Conservation (phyloP, 2,113 vertebrate species). For the Perca flavescens region DNA sequence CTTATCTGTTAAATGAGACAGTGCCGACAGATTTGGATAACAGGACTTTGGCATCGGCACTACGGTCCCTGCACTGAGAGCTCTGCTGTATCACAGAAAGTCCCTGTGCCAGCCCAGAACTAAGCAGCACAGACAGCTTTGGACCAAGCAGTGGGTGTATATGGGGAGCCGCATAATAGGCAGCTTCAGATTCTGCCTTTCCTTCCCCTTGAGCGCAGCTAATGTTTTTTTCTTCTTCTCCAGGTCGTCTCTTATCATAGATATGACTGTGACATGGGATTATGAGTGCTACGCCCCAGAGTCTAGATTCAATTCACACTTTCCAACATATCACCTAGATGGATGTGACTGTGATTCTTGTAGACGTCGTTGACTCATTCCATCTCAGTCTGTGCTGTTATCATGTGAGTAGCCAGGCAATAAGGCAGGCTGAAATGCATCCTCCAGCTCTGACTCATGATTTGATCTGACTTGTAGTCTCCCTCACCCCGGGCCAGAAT, state of each 20-base stretch:
- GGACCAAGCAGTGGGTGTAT: constrained; percentile 73
- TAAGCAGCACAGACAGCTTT: constrained; percentile 72
- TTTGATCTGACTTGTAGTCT: constrained; percentile 73
- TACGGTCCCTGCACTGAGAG: constrained; percentile 59
- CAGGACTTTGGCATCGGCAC: constrained; percentile 73
- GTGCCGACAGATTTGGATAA: constrained; percentile 79
- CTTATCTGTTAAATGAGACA: constrained; percentile 83
- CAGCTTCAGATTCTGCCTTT: constrained; percentile 61
- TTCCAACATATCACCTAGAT: constrained; percentile 64
- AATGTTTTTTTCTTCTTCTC: constrained; percentile 10
- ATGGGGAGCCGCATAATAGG: constrained; percentile 61
- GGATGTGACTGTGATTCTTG: constrained; percentile 41
- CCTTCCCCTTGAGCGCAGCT: constrained; percentile 39
- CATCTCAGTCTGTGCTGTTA: constrained; percentile 48
- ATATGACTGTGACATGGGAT: constrained; percentile 49
- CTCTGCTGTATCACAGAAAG: constrained; percentile 64
- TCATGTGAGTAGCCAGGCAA: constrained; percentile 62
- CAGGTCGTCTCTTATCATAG: constrained; percentile 29
- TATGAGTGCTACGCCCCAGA: constrained; percentile 39
- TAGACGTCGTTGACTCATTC: constrained; percentile 59
- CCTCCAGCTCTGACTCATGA: constrained; percentile 69
- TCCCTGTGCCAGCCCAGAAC: constrained; percentile 63
- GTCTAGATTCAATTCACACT: constrained; percentile 57
- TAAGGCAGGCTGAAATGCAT: constrained; percentile 63
- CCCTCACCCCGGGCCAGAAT: constrained; percentile 52